These are phyloP conservation scores for Phyllopteryx taeniolatus DNA, from an alignment of 2,113 vertebrate species.

Conservation along the genomic window DNA sequence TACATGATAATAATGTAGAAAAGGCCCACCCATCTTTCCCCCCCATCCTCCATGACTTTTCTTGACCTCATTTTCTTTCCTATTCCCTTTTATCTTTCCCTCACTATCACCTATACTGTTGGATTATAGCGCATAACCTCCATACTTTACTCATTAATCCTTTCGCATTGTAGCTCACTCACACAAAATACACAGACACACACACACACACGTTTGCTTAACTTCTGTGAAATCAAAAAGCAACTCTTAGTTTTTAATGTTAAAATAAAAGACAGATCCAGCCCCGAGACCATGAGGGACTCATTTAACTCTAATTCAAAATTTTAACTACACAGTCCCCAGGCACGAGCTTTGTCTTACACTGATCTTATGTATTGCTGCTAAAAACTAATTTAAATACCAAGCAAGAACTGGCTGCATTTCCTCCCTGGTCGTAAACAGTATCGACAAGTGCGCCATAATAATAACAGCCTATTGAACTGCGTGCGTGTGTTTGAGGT, in stretches of 20 bases:
- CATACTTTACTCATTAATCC: not conserved
- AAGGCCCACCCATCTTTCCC: not conserved
- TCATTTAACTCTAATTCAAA: not conserved
- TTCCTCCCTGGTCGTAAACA: not conserved
- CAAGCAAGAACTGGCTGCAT: not conserved
- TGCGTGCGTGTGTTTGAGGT: not conserved
- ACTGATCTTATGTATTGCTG: not conserved
- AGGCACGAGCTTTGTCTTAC: not conserved
- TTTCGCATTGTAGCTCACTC: not conserved
- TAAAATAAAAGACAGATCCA: not conserved
- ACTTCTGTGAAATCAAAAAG: not conserved
- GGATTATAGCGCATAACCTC: conserved; percentile 17
- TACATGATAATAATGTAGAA: not conserved
- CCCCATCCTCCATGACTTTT: not conserved
- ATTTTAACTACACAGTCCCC: not conserved
- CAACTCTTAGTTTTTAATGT: not conserved
- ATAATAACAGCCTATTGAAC: conserved; percentile 6
- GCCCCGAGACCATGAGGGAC: not conserved
- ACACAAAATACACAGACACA: not conserved
- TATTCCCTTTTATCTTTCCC: not conserved
- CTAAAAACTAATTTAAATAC: conserved; percentile 1
- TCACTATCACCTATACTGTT: not conserved
- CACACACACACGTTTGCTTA: not conserved
- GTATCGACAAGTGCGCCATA: not conserved
- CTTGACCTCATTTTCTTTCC: conserved; percentile 10